phyloP scores from a whole-genome alignment of 1,140 invertebrate genomes.

The Fopius arisanus region DNA sequence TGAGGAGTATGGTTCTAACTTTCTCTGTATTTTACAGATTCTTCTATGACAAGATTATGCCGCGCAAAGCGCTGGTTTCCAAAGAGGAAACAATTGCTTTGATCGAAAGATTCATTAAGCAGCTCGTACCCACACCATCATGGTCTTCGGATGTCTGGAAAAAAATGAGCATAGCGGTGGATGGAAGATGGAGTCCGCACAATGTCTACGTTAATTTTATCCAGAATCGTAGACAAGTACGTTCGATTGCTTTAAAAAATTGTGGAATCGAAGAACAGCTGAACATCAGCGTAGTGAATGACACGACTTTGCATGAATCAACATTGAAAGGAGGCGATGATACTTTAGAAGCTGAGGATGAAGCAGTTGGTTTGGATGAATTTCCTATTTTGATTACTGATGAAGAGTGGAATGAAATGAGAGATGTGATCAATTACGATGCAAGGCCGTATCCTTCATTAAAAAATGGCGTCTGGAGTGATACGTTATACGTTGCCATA shows the following conservation, averaged over 20 bases:
- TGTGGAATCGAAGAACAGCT: background rate
- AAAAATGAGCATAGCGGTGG: slow-evolving; percentile 11
- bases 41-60: background rate
- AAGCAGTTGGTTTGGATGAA: background rate
- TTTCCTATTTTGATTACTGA: background rate
- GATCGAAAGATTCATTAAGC: background rate
- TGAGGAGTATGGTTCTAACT: background rate
- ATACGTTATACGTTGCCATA: slow-evolving; percentile 15
- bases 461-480: background rate
- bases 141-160: slow-evolving; percentile 24
- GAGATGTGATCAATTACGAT: background rate
- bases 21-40: background rate
- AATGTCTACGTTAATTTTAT: slow-evolving; percentile 14
- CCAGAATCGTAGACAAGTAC: background rate
- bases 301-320: background rate
- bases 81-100: background rate
- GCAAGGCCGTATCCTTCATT: background rate
- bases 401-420: background rate
- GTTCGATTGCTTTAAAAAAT: background rate
- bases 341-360: background rate
- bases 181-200: slow-evolving; percentile 18
- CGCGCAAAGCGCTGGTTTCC: background rate
- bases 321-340: background rate
- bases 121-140: background rate
- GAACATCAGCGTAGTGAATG: background rate